Evolutionary conservation across 2,797 vertebrate genomes (phyloP).

Genomic region (Acanthurus tractus): DNA sequence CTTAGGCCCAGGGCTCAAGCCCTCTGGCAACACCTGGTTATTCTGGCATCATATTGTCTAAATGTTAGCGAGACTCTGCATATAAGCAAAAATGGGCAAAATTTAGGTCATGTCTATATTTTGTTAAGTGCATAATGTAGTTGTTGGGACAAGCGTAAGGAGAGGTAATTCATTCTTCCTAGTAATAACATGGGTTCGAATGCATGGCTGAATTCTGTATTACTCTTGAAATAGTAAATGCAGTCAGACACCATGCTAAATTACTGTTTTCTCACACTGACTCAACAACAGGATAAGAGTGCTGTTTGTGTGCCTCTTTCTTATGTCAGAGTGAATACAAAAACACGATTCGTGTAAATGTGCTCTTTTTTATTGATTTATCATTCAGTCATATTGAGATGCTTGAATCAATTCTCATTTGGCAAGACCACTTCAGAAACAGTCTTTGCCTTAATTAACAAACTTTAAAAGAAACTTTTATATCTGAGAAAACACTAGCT

Average conservation of each 20-base stretch:
- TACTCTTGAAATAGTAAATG: slow-evolving; percentile 72
- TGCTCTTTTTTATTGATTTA: background rate
- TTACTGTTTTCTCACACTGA: slow-evolving; percentile 60
- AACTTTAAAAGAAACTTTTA: too few relatives aligned
- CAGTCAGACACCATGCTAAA: slow-evolving; percentile 89
- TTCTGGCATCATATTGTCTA: too few relatives aligned
- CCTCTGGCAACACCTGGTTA: too few relatives aligned
- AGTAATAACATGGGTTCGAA: background rate
- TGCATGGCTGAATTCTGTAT: slow-evolving; percentile 90
- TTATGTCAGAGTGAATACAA: slow-evolving; percentile 68
- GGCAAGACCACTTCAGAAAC: background rate
- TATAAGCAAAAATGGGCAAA: too few relatives aligned
- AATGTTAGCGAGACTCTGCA: too few relatives aligned
- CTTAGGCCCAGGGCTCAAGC: too few relatives aligned
- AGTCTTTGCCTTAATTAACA: too few relatives aligned
- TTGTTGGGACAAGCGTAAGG: slow-evolving; percentile 39
- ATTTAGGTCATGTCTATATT: too few relatives aligned
- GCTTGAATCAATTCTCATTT: background rate
- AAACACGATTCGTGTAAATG: background rate
- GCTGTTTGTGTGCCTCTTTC: slow-evolving; percentile 29
- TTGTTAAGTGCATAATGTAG: too few relatives aligned
- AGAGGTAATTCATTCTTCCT: slow-evolving; percentile 78
- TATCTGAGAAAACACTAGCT: background rate
- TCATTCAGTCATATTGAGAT: background rate
- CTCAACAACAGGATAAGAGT: slow-evolving; percentile 16